Base-by-base conservation (phyloP, 2,113 vertebrate genomes). In the Copsychus sechellarum region DNA sequence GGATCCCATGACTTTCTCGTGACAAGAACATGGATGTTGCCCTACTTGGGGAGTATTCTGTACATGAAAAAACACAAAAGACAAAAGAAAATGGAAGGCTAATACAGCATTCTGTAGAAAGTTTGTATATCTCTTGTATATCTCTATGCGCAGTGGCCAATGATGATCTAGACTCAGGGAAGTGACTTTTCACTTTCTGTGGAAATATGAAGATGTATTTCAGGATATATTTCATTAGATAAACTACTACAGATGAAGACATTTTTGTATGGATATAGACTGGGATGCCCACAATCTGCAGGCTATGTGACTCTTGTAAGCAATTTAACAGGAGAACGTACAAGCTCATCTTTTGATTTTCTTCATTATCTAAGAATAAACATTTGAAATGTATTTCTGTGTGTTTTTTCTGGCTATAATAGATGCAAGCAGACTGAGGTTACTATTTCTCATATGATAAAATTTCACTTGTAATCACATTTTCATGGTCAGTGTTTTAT, bases 401-500 rank as follows among this genome's bases (percentile, higher is more conserved):
- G 14, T 58, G 24, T 2, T 57, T 95, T 85, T 93, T 79, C n/a
- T 65, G 48, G 9, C 24, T 64, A 38, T 51, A 94, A 67, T 22
- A 70, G 14, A 17, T 69, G 17, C 29, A 85, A 88, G 50, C 31
- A 74, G 28, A 47, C 29, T 54, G 22, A 1, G 0, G 8, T 81
- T 79, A 38, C 34, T 61, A 24, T 70, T 92, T 43, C 50, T 60
- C 29, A 43, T 11, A 70, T 51, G 34, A 77, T 31, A 8, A 69
- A 84, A 73, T 76, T 86, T 86, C 29, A 47, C 25, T 66, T 88
- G 24, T 72, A 90, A 84, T 70, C 47, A 85, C n/a, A 42, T 91
- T 83, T 61, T 72, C 94, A 94, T 83, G 91, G 93, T 93, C 94
- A 94, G 56, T 94, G 84, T 95, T 97, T 95, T 97, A 88, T 89